These are phyloP conservation scores for Caiman crocodilus DNA, from an alignment of 2,797 vertebrate species.

Conservation along the genomic window DNA sequence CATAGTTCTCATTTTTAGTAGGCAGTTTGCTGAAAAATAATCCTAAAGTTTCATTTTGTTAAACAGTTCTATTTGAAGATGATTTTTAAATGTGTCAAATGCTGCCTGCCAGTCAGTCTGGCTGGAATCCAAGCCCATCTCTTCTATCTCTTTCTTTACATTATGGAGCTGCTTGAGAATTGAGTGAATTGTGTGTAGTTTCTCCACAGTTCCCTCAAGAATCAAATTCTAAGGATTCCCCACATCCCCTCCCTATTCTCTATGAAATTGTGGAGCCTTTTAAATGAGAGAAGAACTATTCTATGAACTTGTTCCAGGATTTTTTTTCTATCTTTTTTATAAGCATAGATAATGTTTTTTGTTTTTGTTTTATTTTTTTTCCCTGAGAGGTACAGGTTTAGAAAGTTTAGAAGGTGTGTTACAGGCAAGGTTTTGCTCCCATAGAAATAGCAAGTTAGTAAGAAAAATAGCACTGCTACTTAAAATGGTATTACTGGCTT, in stretches of 20 bases:
- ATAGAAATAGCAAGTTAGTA: not conserved
- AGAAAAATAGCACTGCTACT: not conserved
- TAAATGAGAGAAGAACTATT: not conserved
- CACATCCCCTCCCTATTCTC: not conserved
- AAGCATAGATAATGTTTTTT: not conserved
- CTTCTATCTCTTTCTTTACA: not conserved
- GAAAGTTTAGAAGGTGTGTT: not conserved
- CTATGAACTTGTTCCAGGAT: not conserved
- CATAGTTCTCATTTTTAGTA: not conserved
- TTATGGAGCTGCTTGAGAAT: not conserved
- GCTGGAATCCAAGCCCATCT: not conserved
- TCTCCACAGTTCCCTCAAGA: not conserved
- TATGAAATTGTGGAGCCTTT: not conserved
- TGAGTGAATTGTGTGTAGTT: not conserved
- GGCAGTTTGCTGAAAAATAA: not conserved
- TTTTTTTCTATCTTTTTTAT: not conserved
- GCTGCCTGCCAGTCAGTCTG: not conserved
- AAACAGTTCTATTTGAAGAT: conserved; percentile 4
- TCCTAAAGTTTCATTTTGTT: not conserved
- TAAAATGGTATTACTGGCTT: not conserved
- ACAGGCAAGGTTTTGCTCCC: not conserved
- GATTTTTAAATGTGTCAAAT: not conserved
- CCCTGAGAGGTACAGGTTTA: not conserved
- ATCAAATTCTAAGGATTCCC: not conserved
- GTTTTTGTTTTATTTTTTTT: no score